Evolutionary conservation across 2,797 vertebrate species (phyloP), one percentile per base, ranked within the genome.

Genomic region (Eleutherodactylus coqui): DNA sequence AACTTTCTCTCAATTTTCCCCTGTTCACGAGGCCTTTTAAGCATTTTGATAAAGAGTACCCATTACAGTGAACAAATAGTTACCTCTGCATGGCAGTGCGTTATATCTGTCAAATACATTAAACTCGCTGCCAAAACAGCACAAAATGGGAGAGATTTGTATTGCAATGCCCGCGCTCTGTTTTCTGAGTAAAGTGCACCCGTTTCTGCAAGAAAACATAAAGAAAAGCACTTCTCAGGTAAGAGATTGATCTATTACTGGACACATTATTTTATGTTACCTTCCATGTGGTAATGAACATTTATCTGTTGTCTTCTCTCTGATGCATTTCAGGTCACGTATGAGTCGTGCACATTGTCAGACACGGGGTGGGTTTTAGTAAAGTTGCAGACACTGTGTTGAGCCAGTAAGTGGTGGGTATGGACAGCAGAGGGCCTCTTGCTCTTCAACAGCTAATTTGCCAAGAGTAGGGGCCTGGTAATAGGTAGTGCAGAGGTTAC

Each of bases 51-150:
- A 73, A 87, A 87, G 86, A 79, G 76, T n/a, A 5, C 81, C 86
- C 81, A 87, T 87, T 84, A 87, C 51, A 67, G 67, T 79, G 86
- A 87, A 84, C 81, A 79, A 84, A 87, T 83, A 87, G 81, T 84
- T 83, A 87, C 86, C 81, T 79, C 86, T 79, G 82, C 82, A 64
- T 79, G 67, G 81, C 67, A 70, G 60, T 87, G 75, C 49, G 75
- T 79, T 83, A 73, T 84, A 83, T 79, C 82, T 84, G 86, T 87
- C 86, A 87, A 84, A 84, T 87, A 87, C 86, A 87, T 87, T 87
- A 87, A 58, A 84, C 86, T 41, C 38, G 67, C 75, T 84, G 86
- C 82, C 86, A 87, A 84, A 84, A 84, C 82, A 84, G 67, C 86
- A 62, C 86, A 87, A 79, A 87, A 84, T 75, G 75, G 75, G 27